phyloP scores from a whole-genome alignment of 1,140 invertebrate genomes.

The Rhagoletis pomonella region DNA sequence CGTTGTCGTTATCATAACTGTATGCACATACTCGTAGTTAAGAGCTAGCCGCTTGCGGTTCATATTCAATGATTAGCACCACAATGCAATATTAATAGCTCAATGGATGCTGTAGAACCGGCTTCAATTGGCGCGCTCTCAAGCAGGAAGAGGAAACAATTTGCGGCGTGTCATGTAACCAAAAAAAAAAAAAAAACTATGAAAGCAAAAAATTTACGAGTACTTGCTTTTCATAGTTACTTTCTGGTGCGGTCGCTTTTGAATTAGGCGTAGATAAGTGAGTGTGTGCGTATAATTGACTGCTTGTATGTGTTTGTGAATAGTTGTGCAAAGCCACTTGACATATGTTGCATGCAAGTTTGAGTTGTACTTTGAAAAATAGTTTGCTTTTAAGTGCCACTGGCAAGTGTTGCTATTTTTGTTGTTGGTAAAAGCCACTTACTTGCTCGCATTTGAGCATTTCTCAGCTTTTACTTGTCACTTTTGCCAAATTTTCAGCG shows the following conservation, averaged over 20 bases:
- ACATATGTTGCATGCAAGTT: neutral
- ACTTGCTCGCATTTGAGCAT: neutral
- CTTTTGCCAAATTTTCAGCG: conserved; percentile 35
- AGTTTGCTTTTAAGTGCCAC: neutral
- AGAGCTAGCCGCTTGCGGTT: neutral
- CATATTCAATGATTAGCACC: conserved; percentile 31
- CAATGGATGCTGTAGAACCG: conserved; percentile 25
- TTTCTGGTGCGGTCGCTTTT: neutral
- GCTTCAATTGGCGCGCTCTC: neutral
- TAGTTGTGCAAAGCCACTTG: neutral
- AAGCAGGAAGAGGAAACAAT: conserved; percentile 48
- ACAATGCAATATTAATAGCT: conserved; percentile 45
- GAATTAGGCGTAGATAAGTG: neutral
- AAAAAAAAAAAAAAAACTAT: neutral
- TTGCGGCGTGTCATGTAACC: neutral
- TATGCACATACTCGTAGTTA: neutral
- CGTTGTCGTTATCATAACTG: neutral
- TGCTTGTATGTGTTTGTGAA: neutral
- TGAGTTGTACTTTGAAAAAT: neutral
- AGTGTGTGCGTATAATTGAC: neutral
- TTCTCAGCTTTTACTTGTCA: conserved; percentile 1
- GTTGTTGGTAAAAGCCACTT: neutral
- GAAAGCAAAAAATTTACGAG: neutral
- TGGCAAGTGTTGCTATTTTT: neutral
- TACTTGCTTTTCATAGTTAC: conserved; percentile 7